phyloP scores from a whole-genome alignment of 2,797 vertebrate genomes.

The Scolopax rusticola region DNA sequence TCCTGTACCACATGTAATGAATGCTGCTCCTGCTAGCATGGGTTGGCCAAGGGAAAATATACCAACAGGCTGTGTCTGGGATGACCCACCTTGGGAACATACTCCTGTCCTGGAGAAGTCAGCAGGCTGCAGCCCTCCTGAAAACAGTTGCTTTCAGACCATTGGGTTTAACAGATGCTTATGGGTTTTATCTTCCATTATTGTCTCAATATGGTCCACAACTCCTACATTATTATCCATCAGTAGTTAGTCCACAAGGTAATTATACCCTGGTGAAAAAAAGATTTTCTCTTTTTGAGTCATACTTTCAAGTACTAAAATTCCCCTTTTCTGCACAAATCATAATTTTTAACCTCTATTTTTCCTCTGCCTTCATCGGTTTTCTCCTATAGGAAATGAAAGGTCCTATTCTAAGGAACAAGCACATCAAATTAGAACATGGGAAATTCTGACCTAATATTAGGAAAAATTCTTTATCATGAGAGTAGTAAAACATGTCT shows the following conservation, averaged over 20 bases:
- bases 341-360: background rate
- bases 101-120: background rate
- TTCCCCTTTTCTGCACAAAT: background rate
- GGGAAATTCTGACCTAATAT: background rate
- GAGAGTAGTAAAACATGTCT: background rate
- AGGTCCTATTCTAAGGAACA: background rate
- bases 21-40: background rate
- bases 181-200: background rate
- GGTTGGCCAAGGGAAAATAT: background rate
- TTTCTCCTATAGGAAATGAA: background rate
- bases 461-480: background rate
- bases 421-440: background rate
- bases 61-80: background rate
- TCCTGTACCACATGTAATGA: fast-evolving
- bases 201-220: background rate
- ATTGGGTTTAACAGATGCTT: background rate
- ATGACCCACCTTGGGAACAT: background rate
- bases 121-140: background rate
- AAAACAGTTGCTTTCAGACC: background rate
- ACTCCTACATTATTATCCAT: background rate
- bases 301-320: background rate
- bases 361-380: background rate
- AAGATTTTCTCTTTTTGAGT: background rate
- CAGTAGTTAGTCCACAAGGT: background rate
- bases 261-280: background rate